A percentile compares a stretch with the other conserved stretches of the same genome.
Conservation (phyloP, 2,113 vertebrate genomes). For the Pelmatolapia mariae region DNA sequence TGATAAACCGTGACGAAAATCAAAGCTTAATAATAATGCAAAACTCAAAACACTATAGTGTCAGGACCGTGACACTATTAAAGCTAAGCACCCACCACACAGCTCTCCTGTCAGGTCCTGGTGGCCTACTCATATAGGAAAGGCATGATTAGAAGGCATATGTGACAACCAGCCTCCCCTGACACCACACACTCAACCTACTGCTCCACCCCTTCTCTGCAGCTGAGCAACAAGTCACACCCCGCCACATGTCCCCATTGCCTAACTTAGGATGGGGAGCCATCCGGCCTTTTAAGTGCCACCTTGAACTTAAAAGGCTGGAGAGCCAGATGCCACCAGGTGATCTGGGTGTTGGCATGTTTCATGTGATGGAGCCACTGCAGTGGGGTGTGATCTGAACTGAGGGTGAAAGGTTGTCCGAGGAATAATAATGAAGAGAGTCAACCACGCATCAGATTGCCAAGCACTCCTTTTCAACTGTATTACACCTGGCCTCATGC, state of each 20-base stretch:
- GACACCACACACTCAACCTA: not conserved
- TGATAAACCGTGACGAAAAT: not conserved
- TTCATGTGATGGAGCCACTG: not conserved
- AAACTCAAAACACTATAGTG: not conserved
- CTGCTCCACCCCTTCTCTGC: not conserved
- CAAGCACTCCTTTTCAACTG: not conserved
- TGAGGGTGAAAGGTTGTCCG: fast-evolving
- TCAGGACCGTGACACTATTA: not conserved
- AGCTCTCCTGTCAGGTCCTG: not conserved
- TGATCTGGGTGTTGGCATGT: not conserved
- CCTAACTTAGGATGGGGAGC: not conserved
- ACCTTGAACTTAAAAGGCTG: not conserved
- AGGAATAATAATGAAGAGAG: not conserved
- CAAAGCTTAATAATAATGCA: not conserved
- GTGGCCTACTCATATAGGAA: not conserved
- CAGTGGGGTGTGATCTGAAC: not conserved
- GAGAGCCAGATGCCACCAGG: not conserved
- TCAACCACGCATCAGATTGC: not conserved
- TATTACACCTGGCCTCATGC: no score
- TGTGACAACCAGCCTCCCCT: not conserved
- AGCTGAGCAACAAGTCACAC: not conserved
- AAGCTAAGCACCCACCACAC: not conserved
- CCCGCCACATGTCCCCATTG: not conserved
- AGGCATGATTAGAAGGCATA: not conserved
- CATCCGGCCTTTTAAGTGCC: not conserved